Percentiles rank a stretch among this genome's conserved stretches.
Evolutionary conservation across 2,888 invertebrate species (phyloP).

Genomic region (Nomada fabriciana): DNA sequence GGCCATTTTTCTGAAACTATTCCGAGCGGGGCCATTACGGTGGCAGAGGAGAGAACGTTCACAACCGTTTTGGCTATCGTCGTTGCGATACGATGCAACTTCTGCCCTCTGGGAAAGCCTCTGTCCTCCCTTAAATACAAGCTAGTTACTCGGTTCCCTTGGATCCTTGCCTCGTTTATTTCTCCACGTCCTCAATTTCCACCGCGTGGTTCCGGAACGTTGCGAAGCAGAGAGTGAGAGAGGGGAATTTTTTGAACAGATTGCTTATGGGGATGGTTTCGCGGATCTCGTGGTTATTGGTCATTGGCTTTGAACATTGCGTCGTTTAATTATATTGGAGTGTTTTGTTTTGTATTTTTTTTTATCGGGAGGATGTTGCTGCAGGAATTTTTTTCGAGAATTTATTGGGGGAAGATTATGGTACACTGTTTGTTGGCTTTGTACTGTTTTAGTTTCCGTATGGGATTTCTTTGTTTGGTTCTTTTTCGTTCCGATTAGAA

Average conservation of each 20-base stretch:
- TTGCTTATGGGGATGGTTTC: not conserved
- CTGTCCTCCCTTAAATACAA: constrained; percentile 42
- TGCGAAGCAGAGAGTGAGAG: not conserved
- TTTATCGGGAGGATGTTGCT: too few species aligned
- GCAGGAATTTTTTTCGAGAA: too few species aligned
- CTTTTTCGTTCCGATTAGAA: too few species aligned
- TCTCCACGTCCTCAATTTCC: not conserved
- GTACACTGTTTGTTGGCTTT: too few species aligned
- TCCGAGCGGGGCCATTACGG: constrained; percentile 79
- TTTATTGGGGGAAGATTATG: too few species aligned
- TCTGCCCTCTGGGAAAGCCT: constrained; percentile 67
- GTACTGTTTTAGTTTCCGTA: too few species aligned
- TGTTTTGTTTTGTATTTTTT: too few species aligned
- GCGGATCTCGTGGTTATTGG: too few species aligned
- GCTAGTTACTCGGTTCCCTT: constrained; percentile 42
- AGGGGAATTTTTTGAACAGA: constrained; percentile 9
- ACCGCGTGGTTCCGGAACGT: not conserved
- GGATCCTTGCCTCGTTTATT: constrained; percentile 25
- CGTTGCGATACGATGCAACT: constrained; percentile 74
- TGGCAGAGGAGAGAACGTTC: constrained; percentile 73
- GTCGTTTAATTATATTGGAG: too few species aligned
- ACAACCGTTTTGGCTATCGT: constrained; percentile 73
- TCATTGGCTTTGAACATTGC: too few species aligned
- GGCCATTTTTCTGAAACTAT: constrained; percentile 81
- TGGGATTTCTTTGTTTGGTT: too few species aligned